These are phyloP conservation scores for Myopa testacea DNA, from an alignment of 2,888 invertebrate genomes.

Conservation along the genomic window DNA sequence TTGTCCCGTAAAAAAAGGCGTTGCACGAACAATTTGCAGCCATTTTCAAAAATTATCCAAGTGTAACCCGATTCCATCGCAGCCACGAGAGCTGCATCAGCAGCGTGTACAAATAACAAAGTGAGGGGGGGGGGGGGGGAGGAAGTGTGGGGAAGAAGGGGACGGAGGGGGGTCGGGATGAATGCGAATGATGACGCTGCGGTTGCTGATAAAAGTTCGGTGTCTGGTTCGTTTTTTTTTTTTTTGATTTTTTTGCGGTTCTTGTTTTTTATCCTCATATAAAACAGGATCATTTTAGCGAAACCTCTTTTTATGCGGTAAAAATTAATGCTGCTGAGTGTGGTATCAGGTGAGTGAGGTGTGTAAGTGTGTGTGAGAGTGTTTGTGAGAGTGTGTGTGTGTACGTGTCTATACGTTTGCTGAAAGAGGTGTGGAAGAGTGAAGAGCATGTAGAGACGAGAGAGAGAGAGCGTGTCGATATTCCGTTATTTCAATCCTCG, in stretches of 20 bases:
- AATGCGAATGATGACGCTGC: not conserved
- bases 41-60: constrained; percentile 32
- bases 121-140: not conserved
- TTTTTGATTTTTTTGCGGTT: not conserved
- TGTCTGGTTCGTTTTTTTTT: not conserved
- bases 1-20: not conserved
- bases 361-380: not conserved
- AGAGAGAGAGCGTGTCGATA: no score
- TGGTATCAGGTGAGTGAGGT: not conserved
- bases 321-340: not conserved
- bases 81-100: not conserved
- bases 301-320: not conserved
- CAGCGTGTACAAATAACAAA: not conserved
- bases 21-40: constrained; percentile 29
- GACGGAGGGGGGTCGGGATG: not conserved
- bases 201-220: not conserved
- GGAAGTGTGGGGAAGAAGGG: not conserved
- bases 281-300: not conserved
- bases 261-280: no score
- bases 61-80: constrained; percentile 19
- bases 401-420: not conserved
- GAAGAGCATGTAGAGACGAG: no score
- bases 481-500: no score
- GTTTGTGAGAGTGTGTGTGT: not conserved
- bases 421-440: not conserved